These are phyloP conservation scores for Diabrotica balteata DNA, from an alignment of 2,888 invertebrate genomes.

Conservation along the genomic window DNA sequence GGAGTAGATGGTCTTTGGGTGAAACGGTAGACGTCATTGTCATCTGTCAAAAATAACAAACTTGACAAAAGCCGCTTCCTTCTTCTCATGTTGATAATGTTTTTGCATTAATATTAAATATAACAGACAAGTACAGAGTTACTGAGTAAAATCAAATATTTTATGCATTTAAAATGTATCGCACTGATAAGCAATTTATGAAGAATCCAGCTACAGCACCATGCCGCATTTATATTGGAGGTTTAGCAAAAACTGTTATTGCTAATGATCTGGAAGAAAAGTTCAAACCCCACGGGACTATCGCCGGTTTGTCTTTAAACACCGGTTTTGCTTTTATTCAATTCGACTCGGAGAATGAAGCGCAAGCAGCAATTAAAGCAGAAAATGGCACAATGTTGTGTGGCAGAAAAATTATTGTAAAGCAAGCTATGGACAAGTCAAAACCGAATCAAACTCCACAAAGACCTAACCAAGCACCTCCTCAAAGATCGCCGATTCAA, in stretches of 20 bases:
- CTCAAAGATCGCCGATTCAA: neutral
- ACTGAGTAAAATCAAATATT: neutral
- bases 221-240: conserved; percentile 83
- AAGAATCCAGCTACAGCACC: conserved; percentile 78
- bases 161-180: conserved; percentile 51
- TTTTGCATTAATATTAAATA: too few relatives aligned
- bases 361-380: conserved; percentile 75
- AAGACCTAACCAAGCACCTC: conserved; percentile 13
- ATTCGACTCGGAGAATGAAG: conserved; percentile 77
- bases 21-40: too few relatives aligned
- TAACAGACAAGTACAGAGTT: too few relatives aligned
- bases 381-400: conserved; percentile 76
- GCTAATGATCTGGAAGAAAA: conserved; percentile 75
- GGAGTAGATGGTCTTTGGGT: too few relatives aligned
- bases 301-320: conserved; percentile 75
- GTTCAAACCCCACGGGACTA: conserved; percentile 76
- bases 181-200: conserved; percentile 63
- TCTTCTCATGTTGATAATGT: too few relatives aligned
- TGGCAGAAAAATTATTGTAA: conserved; percentile 74
- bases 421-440: conserved; percentile 65
- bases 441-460: conserved; percentile 23
- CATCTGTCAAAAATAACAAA: neutral
- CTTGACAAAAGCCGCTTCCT: neutral
- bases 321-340: conserved; percentile 89
- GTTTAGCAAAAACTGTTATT: conserved; percentile 68